Percentiles rank a stretch among this genome's conserved stretches.
phyloP scores from a whole-genome alignment of 1,140 invertebrate genomes.

The Leptestheria dahalacensis region DNA sequence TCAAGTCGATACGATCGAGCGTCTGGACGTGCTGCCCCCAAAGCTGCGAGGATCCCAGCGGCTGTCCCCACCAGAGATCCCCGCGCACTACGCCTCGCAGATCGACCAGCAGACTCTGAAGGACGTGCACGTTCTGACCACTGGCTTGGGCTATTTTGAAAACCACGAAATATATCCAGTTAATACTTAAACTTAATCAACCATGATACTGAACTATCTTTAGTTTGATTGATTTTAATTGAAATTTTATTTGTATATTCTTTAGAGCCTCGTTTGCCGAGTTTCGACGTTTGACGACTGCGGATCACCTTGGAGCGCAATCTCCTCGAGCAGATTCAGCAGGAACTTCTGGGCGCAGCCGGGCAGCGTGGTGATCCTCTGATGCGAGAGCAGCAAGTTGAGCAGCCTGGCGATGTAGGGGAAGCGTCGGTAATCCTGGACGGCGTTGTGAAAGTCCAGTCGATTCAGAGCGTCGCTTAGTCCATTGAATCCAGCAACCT shows the following conservation, averaged over 20 bases:
- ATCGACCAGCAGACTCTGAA: constrained; percentile 58
- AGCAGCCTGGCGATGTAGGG: constrained; percentile 91
- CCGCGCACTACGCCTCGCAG: constrained; percentile 48
- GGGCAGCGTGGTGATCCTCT: constrained; percentile 65
- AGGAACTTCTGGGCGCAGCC: constrained; percentile 86
- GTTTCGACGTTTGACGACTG: too few species aligned
- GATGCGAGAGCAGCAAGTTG: constrained; percentile 67
- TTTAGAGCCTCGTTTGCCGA: too few species aligned
- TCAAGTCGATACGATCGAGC: constrained; percentile 64
- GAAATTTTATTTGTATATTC: too few species aligned
- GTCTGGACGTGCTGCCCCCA: constrained; percentile 76
- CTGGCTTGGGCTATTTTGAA: constrained; percentile 30
- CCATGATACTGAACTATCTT: neutral
- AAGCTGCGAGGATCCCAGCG: constrained; percentile 68
- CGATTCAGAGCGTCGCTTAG: constrained; percentile 86
- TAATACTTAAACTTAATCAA: neutral
- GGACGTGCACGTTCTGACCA: constrained; percentile 70
- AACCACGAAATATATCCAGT: neutral
- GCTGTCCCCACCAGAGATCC: constrained; percentile 64
- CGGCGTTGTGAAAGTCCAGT: constrained; percentile 84
- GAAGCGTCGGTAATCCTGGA: constrained; percentile 81
- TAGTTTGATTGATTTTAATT: too few species aligned
- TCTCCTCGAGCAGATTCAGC: constrained; percentile 84
- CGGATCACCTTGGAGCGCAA: constrained; percentile 80
- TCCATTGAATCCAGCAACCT: constrained; percentile 89